Base-by-base conservation (phyloP, 2,797 vertebrate genomes). In the Gymnodraco acuticeps region DNA sequence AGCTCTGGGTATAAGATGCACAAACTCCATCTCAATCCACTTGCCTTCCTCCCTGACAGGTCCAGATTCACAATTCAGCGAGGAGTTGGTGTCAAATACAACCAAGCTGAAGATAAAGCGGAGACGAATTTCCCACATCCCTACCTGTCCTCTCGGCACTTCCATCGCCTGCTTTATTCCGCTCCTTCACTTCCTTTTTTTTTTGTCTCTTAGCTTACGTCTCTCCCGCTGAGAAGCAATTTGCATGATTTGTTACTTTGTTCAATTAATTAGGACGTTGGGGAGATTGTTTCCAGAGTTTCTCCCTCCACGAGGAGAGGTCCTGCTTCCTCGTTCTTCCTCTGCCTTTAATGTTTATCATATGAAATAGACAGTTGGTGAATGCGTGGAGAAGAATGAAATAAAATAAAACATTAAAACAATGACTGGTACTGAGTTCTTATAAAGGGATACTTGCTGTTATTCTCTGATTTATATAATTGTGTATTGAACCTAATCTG, bases 251-350 rank as follows among this genome's bases (percentile, higher is more conserved):
- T 82, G 77, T 83, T 71, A 73, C 72, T 86, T 82, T 76, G 82
- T 85, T 83, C 75, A 81, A 68, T 89, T 89, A 88, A 93, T 91
- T 79, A 86, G 79, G 67, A 83, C 77, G 13, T 19, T 5, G 61
- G 83, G 74, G 78, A 88, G 72, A 81, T 77, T 54, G 73, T 73
- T 23, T 43, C 51, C 77, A 19, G 58, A 63, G 63, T 70, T 75
- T 58, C 50, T 73, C 2, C 10, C 43, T 85, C 66, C 33, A 16
- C n/a, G 54, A 73, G 68, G 61, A 82, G 79, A 77, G 6, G 33
- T 38, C 48, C 48, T 3, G 12, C 65, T 23, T 17, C 15, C 33
- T 64, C 23, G 1, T n/a, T 50, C 64, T 38, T 38, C 33, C 33
- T 62, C n/a, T 59, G 50, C 45, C 43, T 38, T 83, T 71, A 68